Percentiles rank a stretch among this genome's conserved stretches.
Conservation (phyloP, 1,140 invertebrate species). For the Neelides sp. region DNA sequence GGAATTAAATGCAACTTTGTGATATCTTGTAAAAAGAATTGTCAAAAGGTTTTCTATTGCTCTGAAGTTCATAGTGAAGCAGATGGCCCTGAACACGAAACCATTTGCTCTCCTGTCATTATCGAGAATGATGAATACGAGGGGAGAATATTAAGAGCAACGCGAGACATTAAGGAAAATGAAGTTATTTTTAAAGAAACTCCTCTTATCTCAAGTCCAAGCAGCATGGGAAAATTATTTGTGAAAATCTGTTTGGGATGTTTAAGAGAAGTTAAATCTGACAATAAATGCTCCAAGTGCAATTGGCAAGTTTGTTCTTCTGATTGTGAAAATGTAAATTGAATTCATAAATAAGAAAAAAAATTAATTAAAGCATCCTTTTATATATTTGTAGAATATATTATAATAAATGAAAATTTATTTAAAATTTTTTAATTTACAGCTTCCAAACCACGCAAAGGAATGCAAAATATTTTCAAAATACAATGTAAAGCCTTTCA, state of each 20-base stretch:
- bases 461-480: conserved; percentile 5
- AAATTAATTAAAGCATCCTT: too few relatives aligned
- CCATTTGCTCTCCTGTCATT: neutral
- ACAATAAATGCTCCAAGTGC: conserved; percentile 8
- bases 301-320: conserved; percentile 3
- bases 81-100: neutral
- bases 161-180: conserved; percentile 5
- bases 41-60: neutral
- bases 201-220: conserved; percentile 5
- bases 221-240: conserved; percentile 8
- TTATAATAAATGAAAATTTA: too few relatives aligned
- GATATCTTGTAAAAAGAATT: too few relatives aligned
- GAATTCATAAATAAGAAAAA: too few relatives aligned
- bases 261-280: conserved; percentile 3
- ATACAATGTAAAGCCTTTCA: neutral
- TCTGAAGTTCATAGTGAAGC: neutral
- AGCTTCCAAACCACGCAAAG: neutral
- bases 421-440: too few relatives aligned
- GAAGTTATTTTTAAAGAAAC: conserved; percentile 6
- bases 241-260: conserved; percentile 8
- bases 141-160: conserved; percentile 7
- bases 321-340: conserved; percentile 6
- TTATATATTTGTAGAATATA: too few relatives aligned
- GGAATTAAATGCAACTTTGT: too few relatives aligned
- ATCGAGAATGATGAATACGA: neutral